These are phyloP conservation scores for Cantharis rustica DNA, from an alignment of 2,888 invertebrate genomes.

Conservation along the genomic window DNA sequence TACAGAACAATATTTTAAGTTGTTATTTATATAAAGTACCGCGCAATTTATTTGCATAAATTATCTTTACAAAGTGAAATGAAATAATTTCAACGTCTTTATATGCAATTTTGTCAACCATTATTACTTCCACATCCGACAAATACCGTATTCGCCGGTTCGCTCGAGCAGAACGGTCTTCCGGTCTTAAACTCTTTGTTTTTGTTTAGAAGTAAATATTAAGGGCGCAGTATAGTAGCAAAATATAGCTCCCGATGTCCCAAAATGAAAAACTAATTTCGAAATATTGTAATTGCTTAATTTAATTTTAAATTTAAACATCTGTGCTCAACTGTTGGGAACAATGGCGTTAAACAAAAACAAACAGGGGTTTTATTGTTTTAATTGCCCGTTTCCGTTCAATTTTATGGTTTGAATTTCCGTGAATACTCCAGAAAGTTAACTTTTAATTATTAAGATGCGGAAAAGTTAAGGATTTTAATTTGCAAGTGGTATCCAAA, in stretches of 20 bases:
- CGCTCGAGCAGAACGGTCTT: constrained; percentile 20
- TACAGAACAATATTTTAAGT: background rate
- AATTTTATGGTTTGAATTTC: constrained; percentile 4
- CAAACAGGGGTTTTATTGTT: constrained; percentile 14
- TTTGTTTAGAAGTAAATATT: background rate
- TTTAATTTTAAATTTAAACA: constrained; percentile 10
- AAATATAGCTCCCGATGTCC: background rate
- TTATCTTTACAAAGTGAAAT: constrained; percentile 6
- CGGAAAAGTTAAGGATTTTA: background rate
- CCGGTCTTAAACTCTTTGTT: constrained; percentile 17
- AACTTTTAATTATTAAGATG: constrained; percentile 7
- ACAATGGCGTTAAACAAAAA: constrained; percentile 14
- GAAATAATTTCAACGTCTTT: constrained; percentile 23
- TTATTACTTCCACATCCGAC: constrained; percentile 15
- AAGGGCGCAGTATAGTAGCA: background rate
- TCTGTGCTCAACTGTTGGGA: constrained; percentile 19
- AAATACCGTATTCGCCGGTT: constrained; percentile 19
- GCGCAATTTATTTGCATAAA: constrained; percentile 18
- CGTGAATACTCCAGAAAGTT: constrained; percentile 4
- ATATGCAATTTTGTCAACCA: background rate
- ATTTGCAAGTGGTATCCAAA: background rate
- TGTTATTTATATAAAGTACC: background rate
- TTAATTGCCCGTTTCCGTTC: constrained; percentile 17
- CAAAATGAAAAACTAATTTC: background rate
- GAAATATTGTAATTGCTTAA: constrained; percentile 3